These are phyloP conservation scores for Caenorhabditis briggsae DNA, from an alignment of 1,140 invertebrate species.

Conservation along the genomic window DNA sequence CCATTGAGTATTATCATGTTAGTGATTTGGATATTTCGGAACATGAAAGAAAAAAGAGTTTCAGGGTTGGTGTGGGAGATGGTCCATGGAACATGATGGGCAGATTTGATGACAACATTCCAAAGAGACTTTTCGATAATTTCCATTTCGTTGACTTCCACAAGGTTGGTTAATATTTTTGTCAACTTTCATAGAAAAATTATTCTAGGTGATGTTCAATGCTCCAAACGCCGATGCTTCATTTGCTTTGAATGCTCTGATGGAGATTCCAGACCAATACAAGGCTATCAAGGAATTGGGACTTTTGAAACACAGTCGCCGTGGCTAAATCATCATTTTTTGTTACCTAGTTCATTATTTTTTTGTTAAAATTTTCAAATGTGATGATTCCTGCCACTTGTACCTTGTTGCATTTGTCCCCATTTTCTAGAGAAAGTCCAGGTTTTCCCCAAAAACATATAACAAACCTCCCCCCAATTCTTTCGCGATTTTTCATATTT, in stretches of 20 bases:
- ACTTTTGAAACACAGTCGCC: conserved; percentile 73
- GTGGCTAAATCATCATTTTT: conserved; percentile 65
- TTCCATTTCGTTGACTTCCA: conserved; percentile 82
- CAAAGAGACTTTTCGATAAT: conserved; percentile 81
- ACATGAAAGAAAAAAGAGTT: no score
- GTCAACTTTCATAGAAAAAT: background rate
- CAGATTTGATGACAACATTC: conserved; percentile 80
- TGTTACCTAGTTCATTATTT: conserved; percentile 12
- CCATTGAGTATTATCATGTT: conserved; percentile 81
- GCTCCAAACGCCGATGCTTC: conserved; percentile 79
- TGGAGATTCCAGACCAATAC: conserved; percentile 81
- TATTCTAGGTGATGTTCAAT: conserved; percentile 78
- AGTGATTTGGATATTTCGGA: no score
- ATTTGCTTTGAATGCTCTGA: conserved; percentile 80
- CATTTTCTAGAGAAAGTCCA: conserved; percentile 12
- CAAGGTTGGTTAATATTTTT: conserved; percentile 66
- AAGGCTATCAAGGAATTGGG: conserved; percentile 79
- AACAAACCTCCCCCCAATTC: conserved; percentile 41
- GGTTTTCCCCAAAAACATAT: background rate
- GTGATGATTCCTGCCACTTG: background rate
- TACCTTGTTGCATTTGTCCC: conserved; percentile 35
- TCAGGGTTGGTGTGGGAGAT: conserved; percentile 81
- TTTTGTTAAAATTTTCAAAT: background rate
- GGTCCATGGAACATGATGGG: conserved; percentile 81
- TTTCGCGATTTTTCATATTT: conserved; percentile 37